Evolutionary conservation across 2,797 vertebrate genomes (phyloP).

Genomic region (Pygocentrus nattereri): DNA sequence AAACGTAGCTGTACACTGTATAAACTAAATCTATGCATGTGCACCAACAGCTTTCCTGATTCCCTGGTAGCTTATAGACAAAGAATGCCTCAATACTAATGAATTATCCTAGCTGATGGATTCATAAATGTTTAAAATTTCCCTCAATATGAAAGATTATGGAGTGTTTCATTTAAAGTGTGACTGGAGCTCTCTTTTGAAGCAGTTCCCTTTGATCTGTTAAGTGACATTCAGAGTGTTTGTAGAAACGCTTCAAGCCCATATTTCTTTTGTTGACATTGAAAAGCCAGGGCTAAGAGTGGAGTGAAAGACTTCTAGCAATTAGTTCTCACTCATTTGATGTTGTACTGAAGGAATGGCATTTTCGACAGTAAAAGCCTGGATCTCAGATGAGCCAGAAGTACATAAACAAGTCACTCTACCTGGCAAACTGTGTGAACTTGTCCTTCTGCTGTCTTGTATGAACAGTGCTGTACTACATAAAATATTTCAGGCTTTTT

Average conservation of each 20-base stretch:
- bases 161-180: neutral
- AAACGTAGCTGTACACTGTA: too few species aligned
- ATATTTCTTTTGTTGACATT: too few species aligned
- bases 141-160: neutral
- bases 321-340: too few species aligned
- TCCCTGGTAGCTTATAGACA: neutral
- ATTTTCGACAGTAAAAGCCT: neutral
- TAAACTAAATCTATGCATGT: too few species aligned
- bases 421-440: too few species aligned
- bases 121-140: neutral
- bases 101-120: neutral
- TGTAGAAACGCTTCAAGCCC: neutral
- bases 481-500: too few species aligned
- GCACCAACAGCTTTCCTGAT: neutral
- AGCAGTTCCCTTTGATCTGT: neutral
- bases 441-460: too few species aligned
- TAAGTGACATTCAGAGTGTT: slow-evolving; percentile 1
- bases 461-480: too few species aligned
- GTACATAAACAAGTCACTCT: too few species aligned
- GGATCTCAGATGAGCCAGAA: neutral
- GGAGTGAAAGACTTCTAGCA: too few species aligned
- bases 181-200: neutral
- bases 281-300: too few species aligned
- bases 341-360: too few species aligned
- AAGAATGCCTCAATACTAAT: neutral